A percentile compares a stretch with the other conserved stretches of the same genome.
These are phyloP conservation scores for Aegithalos caudatus DNA, from an alignment of 2,113 vertebrate species.

Conservation along the genomic window DNA sequence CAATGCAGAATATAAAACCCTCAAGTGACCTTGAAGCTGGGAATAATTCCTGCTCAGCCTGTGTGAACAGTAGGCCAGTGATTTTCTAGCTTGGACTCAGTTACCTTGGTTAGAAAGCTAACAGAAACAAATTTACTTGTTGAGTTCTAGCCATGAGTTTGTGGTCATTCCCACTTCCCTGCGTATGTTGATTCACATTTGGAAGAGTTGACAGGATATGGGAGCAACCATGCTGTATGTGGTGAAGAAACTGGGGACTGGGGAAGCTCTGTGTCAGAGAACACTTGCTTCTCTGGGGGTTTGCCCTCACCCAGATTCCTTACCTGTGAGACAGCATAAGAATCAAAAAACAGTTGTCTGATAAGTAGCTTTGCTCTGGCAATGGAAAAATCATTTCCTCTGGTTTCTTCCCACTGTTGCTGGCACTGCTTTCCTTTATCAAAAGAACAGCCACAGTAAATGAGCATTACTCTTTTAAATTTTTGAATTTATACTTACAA, in stretches of 20 bases:
- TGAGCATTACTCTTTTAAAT: neutral
- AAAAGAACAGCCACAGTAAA: neutral
- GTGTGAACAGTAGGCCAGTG: neutral
- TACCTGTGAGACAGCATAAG: neutral
- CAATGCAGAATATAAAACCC: neutral
- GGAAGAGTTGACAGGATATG: neutral
- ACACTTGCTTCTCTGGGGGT: neutral
- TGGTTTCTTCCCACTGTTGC: neutral
- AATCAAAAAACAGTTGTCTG: neutral
- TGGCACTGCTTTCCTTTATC: neutral
- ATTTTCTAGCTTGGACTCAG: neutral
- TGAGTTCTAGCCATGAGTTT: neutral
- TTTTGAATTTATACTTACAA: neutral
- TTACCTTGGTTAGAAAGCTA: neutral
- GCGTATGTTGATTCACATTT: neutral
- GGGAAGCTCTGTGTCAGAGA: neutral
- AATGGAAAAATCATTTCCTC: neutral
- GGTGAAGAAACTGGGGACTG: neutral
- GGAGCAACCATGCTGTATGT: neutral
- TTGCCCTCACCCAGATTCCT: neutral
- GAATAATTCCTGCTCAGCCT: neutral
- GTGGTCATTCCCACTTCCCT: neutral
- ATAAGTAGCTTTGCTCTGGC: neutral
- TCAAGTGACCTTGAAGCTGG: neutral
- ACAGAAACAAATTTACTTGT: neutral